Evolutionary conservation across 2,113 vertebrate genomes (phyloP).

Genomic region (Sardina pilchardus): DNA sequence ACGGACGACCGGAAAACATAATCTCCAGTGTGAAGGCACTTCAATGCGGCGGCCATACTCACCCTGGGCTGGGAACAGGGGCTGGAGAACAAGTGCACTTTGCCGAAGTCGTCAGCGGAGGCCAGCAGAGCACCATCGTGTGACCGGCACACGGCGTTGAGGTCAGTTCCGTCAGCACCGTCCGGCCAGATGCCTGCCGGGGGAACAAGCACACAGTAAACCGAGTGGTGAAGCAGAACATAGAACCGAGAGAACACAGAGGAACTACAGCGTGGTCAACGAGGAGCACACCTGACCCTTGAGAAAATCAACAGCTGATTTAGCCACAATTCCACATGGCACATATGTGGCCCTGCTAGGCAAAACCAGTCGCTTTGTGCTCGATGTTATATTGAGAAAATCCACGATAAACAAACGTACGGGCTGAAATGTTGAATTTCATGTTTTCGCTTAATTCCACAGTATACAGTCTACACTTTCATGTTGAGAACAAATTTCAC

Average conservation of each 20-base stretch:
- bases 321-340: not conserved
- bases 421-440: too few relatives aligned
- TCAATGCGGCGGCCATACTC: slow-evolving; percentile 51
- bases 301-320: not conserved
- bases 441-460: too few relatives aligned
- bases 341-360: too few relatives aligned
- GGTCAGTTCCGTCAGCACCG: slow-evolving; percentile 86
- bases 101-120: slow-evolving; percentile 89
- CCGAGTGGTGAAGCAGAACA: not conserved
- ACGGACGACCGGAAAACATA: too few relatives aligned
- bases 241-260: too few relatives aligned
- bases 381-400: too few relatives aligned
- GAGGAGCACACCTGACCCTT: not conserved
- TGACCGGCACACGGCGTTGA: slow-evolving; percentile 85
- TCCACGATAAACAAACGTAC: too few relatives aligned
- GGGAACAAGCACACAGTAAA: slow-evolving; percentile 9
- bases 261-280: not conserved
- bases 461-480: too few relatives aligned
- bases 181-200: slow-evolving; percentile 86
- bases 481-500: too few relatives aligned
- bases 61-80: slow-evolving; percentile 87
- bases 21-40: too few relatives aligned
- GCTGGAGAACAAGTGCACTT: slow-evolving; percentile 85
- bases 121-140: slow-evolving; percentile 78
- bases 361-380: too few relatives aligned